Base-by-base conservation (phyloP, 1,140 invertebrate species). In the Hyles vespertilio region DNA sequence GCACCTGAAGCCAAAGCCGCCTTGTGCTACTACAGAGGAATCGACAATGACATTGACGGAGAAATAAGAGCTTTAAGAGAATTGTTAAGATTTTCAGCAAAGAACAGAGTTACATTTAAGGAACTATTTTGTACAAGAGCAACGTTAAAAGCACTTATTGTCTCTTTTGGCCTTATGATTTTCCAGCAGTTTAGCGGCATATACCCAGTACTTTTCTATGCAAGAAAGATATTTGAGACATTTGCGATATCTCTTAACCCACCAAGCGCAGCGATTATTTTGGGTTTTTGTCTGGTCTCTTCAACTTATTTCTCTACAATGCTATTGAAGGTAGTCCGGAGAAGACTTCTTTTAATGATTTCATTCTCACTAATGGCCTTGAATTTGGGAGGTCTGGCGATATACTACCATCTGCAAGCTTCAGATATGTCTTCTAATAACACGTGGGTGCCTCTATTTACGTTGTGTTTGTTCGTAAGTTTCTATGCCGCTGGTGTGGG, bases 101-200 rank as follows among this genome's bases (percentile, higher is more conserved):
- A 81, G 40, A 78, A 83, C 53, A 81, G 76, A 70, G 78, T 84
- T 0, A 84, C 79, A 3, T 87, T 91, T 59, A 86, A 80, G 48
- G 81, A 90, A 51, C 63, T 91, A 3, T 83, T 82, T 47, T 63
- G 74, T 10, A 84, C 81, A n/a, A 85, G 69, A 61, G 86, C 91
- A 11, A 92, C 90, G 3, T 73, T 89, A 32, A 92, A 90, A 74
- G 89, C 89, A 10, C 67, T 91, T 3, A 61, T 91, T 4, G 91
- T 92, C 11, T 87, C 90, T 45, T 90, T 91, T 49, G 84, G 86
- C 68, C 88, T 96, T 0, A 96, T 96, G 95, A 88, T 95, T 33
- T 94, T 96, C 63, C 95, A 97, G 74, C 95, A 96, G 72, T 84
- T 96, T 32, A 93, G 92, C 56, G 95, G 95, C 3, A 94, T 96